Conservation (phyloP, 2,113 vertebrate species). For the Ranitomeya imitator region DNA sequence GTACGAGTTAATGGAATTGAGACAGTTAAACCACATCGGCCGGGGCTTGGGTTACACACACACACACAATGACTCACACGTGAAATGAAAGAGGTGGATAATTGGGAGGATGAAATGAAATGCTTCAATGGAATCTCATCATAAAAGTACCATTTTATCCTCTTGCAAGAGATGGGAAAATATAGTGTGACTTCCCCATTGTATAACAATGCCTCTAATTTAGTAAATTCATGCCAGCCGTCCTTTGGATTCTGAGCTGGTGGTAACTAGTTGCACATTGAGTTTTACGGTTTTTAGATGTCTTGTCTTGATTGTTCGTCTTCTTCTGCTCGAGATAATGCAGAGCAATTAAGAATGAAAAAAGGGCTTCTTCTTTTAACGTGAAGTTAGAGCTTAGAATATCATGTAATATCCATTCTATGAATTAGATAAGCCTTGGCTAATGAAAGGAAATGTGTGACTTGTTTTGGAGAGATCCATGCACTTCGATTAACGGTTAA, state of each 20-base stretch:
- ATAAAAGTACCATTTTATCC: constrained; percentile 50
- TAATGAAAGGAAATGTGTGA: background rate
- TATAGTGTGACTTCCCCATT: constrained; percentile 53
- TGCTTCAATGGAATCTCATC: constrained; percentile 55
- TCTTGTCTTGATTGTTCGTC: constrained; percentile 26
- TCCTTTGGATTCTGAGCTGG: constrained; percentile 37
- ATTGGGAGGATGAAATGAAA: constrained; percentile 50
- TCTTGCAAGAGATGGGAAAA: constrained; percentile 50
- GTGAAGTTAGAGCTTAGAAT: background rate
- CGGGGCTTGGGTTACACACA: constrained; percentile 22
- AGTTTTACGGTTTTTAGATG: constrained; percentile 32
- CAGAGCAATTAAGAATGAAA: background rate
- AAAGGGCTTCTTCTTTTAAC: background rate
- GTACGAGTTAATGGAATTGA: constrained; percentile 26
- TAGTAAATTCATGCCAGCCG: constrained; percentile 51
- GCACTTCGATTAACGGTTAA: no score
- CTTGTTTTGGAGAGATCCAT: background rate
- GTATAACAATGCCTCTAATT: constrained; percentile 51
- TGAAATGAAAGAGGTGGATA: constrained; percentile 54
- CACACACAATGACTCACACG: constrained; percentile 48
- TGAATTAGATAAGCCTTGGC: background rate
- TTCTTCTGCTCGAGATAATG: constrained; percentile 25
- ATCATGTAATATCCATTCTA: background rate
- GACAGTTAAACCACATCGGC: constrained; percentile 56
- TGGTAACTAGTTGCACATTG: constrained; percentile 56